These are phyloP conservation scores for Eustalomyia histrio DNA, from an alignment of 2,888 invertebrate genomes.

Conservation along the genomic window DNA sequence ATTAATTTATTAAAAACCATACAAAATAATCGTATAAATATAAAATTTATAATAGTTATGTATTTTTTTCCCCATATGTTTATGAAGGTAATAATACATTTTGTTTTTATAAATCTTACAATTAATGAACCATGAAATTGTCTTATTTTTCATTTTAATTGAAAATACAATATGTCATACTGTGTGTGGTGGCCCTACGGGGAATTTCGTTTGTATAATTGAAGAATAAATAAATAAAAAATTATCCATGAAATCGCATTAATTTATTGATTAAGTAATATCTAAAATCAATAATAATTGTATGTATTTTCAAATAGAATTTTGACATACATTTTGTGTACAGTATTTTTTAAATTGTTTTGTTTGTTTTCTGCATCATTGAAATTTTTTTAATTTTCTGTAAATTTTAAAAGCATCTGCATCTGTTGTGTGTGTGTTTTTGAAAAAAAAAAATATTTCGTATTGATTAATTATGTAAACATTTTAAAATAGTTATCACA, in stretches of 20 bases:
- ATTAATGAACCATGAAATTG: conserved; percentile 20
- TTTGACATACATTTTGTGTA: conserved; percentile 3
- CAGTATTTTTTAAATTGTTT: not conserved
- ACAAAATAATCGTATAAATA: not conserved
- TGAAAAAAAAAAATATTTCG: not conserved
- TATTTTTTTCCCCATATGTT: not conserved
- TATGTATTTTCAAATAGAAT: not conserved
- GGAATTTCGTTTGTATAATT: not conserved
- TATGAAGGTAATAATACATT: no score
- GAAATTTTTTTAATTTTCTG: not conserved
- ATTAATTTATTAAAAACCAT: not conserved
- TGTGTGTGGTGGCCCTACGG: not conserved
- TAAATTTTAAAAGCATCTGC: not conserved
- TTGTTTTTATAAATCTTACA: not conserved
- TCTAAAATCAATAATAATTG: not conserved
- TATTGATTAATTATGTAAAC: conserved; percentile 27
- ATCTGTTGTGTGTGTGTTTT: not conserved
- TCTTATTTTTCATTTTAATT: conserved; percentile 1
- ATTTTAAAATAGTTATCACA: conserved; percentile 10
- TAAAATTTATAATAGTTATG: conserved; percentile 1
- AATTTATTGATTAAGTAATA: not conserved
- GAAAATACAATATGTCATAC: not conserved
- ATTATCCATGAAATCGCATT: not conserved
- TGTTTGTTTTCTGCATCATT: not conserved
- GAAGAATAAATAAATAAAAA: not conserved